Evolutionary conservation across 2,797 vertebrate species (phyloP), one percentile per base, ranked within the genome.

Genomic region (Lepilemur septentrionalis): DNA sequence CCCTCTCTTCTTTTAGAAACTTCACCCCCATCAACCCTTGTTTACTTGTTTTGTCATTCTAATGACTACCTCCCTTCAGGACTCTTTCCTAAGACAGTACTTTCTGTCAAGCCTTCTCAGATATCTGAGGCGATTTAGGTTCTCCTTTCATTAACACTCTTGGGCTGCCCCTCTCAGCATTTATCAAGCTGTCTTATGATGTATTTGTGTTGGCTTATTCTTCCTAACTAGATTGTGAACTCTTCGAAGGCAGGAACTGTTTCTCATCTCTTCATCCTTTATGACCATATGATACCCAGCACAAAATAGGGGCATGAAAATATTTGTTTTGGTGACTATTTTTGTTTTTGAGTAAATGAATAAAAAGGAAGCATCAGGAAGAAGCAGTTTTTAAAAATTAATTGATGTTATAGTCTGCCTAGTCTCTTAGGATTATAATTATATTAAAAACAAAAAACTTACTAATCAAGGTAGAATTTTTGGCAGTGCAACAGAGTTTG

Each of bases 331-430:
- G 48, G 23, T 63, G 57, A 59, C 80, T 61, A 1, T 35, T 90
- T 94, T 82, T 79, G 35, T 91, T 78, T 55, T 94, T 90, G 52
- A 69, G 28, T 84, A 38, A 78, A 57, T 67, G 76, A 83, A 55
- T 32, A 48, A 72, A 86, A 73, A 38, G 3, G 22, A 90, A 89
- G 28, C 59, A 48, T 18, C 28, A 43, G 28, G 67, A 93, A 65
- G 48, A 87, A 69, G 72, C 30, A 67, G 4, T 65, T 87, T 80
- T 38, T 69, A 25, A 92, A 73, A 75, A 85, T 89, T 57, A 94
- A 61, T 52, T 89, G 50, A 22, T 35, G 4, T 32, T 59, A n/a
- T 32, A 22, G 69, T 69, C 14, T 79, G 0, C 7, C 7, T 79
- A 57, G 12, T 79, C 12, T 50, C 23, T 38, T 57, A 48, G 14